phyloP scores from a whole-genome alignment of 2,113 vertebrate genomes.

The Oophaga pumilio region DNA sequence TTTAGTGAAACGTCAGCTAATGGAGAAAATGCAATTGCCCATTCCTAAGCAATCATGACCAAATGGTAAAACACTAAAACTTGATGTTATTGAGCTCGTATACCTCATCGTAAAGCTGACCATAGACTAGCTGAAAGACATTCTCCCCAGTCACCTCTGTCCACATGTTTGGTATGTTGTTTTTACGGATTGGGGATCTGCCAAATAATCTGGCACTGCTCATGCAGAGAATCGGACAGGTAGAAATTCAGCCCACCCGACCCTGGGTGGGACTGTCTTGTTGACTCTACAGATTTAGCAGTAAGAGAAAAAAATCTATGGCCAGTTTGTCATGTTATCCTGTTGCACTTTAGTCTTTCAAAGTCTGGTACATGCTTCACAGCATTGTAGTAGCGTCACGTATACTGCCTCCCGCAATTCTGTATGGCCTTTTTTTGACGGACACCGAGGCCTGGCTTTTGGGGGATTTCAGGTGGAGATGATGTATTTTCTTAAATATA shows the following conservation, averaged over 20 bases:
- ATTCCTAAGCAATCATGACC: not conserved
- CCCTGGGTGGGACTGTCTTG: not conserved
- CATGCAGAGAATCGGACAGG: not conserved
- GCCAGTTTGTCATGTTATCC: not conserved
- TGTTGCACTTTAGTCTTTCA: conserved; percentile 23
- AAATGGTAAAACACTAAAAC: not conserved
- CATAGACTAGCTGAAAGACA: not conserved
- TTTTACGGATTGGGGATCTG: not conserved
- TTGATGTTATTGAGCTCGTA: not conserved
- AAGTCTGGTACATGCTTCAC: not conserved
- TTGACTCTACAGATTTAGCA: not conserved
- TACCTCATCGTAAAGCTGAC: conserved; percentile 7
- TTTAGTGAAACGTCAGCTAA: not conserved
- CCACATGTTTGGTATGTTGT: not conserved
- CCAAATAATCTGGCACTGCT: not conserved
- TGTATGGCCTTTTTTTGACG: not conserved
- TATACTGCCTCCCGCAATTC: not conserved
- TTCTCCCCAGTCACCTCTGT: not conserved
- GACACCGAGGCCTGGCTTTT: not conserved
- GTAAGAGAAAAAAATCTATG: not conserved
- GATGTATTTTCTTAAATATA: not conserved
- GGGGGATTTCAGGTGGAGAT: conserved; percentile 5
- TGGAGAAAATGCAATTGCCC: not conserved
- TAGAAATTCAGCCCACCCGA: not conserved
- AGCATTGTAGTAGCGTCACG: not conserved